Evolutionary conservation across 2,113 vertebrate genomes (phyloP).

Genomic region (Polypterus bichir): DNA sequence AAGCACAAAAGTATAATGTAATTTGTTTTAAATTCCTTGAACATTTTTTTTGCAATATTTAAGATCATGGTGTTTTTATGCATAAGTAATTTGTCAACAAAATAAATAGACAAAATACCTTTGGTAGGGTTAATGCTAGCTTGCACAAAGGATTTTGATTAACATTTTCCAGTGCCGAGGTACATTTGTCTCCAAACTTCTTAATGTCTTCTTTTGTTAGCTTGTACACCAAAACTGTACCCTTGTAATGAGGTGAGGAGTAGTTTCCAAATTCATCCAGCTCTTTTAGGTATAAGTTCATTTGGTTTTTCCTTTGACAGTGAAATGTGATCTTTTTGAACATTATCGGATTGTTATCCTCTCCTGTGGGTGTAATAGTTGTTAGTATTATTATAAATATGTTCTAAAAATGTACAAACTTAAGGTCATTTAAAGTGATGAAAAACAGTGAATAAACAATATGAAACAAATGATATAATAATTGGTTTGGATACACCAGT

Average conservation of each 20-base stretch:
- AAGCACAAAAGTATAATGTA: too few species aligned
- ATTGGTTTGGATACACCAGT: too few species aligned
- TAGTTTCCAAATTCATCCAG: constrained; percentile 73
- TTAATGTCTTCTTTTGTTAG: constrained; percentile 44
- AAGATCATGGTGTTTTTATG: too few species aligned
- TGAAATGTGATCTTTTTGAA: constrained; percentile 59
- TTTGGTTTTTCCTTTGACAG: constrained; percentile 53
- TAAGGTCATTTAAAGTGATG: too few species aligned
- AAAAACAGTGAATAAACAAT: too few species aligned
- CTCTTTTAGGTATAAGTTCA: constrained; percentile 54
- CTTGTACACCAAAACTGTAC: constrained; percentile 54
- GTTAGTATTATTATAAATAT: too few species aligned
- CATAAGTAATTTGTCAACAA: too few species aligned
- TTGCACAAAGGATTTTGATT: constrained; percentile 55
- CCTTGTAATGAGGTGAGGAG: constrained; percentile 75
- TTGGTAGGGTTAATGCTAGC: constrained; percentile 62
- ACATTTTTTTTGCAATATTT: too few species aligned
- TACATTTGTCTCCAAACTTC: constrained; percentile 28
- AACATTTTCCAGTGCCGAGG: constrained; percentile 20
- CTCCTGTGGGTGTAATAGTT: constrained; percentile 1
- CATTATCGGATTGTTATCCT: neutral
- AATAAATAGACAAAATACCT: constrained; percentile 36
- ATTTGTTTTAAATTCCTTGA: too few species aligned
- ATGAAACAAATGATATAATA: too few species aligned
- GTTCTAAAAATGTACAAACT: too few species aligned